phyloP scores from a whole-genome alignment of 1,140 invertebrate species.

The Pinna nobilis region DNA sequence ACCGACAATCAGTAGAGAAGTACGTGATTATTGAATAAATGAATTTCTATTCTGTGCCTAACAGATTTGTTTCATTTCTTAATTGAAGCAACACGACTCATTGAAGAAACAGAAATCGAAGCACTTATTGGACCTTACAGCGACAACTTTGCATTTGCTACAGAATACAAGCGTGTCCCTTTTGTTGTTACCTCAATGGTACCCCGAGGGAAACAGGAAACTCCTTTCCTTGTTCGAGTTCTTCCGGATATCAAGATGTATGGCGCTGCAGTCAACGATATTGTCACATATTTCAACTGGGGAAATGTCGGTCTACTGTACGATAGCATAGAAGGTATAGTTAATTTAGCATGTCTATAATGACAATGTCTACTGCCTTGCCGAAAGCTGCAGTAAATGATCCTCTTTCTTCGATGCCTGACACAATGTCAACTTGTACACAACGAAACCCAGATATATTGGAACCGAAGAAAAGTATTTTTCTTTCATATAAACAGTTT shows the following conservation, averaged over 20 bases:
- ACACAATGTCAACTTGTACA: not conserved
- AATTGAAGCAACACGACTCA: slow-evolving; percentile 20
- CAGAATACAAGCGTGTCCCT: slow-evolving; percentile 50
- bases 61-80: not conserved
- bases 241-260: slow-evolving; percentile 49
- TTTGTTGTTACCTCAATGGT: slow-evolving; percentile 60
- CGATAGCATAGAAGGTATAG: slow-evolving; percentile 54
- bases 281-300: slow-evolving; percentile 52
- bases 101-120: slow-evolving; percentile 17
- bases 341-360: not conserved
- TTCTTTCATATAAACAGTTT: not conserved
- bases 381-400: too few relatives aligned
- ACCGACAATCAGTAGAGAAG: too few relatives aligned
- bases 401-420: not conserved
- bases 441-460: not conserved
- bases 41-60: too few relatives aligned
- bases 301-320: slow-evolving; percentile 52
- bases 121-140: slow-evolving; percentile 58
- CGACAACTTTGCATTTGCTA: slow-evolving; percentile 46
- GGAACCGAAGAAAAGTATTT: not conserved
- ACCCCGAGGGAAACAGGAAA: slow-evolving; percentile 26
- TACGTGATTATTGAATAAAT: too few relatives aligned
- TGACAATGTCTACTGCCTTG: not conserved
- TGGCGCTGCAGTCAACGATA: slow-evolving; percentile 49
- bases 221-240: slow-evolving; percentile 52